These are phyloP conservation scores for Salminus brasiliensis DNA, from an alignment of 2,113 vertebrate genomes.

Conservation along the genomic window DNA sequence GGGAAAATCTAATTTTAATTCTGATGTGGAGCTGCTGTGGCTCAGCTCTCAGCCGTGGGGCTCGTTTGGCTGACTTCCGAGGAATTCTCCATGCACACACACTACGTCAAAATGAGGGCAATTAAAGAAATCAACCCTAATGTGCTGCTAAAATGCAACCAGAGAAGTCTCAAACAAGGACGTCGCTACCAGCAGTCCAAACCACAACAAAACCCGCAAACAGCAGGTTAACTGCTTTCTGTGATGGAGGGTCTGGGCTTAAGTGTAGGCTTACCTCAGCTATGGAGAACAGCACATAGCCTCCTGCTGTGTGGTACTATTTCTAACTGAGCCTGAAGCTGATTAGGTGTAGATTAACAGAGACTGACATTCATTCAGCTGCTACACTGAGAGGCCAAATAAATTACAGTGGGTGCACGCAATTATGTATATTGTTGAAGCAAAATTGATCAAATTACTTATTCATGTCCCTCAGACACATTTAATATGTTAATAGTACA, in stretches of 20 bases:
- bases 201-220: neutral
- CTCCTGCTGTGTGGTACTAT: neutral
- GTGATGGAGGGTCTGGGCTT: neutral
- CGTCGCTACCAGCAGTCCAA: neutral
- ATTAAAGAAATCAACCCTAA: neutral
- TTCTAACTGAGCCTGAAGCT: slow-evolving; percentile 38
- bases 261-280: neutral
- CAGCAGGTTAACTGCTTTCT: neutral
- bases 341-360: slow-evolving; percentile 42
- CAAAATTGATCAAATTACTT: too few species aligned
- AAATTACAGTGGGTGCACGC: neutral
- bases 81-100: neutral
- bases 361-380: slow-evolving; percentile 22
- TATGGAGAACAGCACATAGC: slow-evolving; percentile 9
- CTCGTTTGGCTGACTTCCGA: neutral
- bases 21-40: slow-evolving; percentile 33
- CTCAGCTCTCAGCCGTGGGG: neutral
- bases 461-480: too few species aligned
- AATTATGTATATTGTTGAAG: neutral
- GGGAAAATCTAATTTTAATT: slow-evolving; percentile 61
- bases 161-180: too few species aligned
- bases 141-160: too few species aligned
- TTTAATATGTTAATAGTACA: too few species aligned
- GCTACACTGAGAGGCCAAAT: neutral
- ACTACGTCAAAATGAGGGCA: slow-evolving; percentile 17